Evolutionary conservation across 2,888 invertebrate genomes (phyloP).

Genomic region (Drosophila nr. fundita): DNA sequence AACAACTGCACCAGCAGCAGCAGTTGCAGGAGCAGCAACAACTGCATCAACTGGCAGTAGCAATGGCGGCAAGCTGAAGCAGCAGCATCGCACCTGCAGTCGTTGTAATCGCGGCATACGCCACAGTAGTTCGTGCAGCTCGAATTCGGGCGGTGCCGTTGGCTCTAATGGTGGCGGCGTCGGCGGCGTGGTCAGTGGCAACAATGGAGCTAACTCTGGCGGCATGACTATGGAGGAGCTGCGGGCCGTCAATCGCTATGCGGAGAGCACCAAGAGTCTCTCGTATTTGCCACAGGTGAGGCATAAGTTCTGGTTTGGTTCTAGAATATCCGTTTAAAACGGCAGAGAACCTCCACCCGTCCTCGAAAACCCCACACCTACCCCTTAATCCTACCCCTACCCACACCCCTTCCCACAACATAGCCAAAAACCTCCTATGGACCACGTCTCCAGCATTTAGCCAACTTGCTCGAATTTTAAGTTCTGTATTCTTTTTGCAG

Average conservation of each 20-base stretch:
- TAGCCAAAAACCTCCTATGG: neutral
- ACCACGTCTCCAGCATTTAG: constrained; percentile 20
- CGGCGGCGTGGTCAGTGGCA: constrained; percentile 53
- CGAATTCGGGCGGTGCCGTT: constrained; percentile 85
- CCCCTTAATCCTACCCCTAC: neutral
- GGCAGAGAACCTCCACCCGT: constrained; percentile 5
- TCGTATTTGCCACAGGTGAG: constrained; percentile 96
- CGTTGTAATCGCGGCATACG: constrained; percentile 84
- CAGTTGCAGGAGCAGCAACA: constrained; percentile 5
- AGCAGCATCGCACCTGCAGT: constrained; percentile 78
- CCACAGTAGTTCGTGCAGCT: constrained; percentile 87
- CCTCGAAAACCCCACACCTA: neutral
- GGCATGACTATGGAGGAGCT: constrained; percentile 92
- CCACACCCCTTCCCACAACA: neutral
- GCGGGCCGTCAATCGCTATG: constrained; percentile 94
- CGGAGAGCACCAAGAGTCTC: constrained; percentile 95
- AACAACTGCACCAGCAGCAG: constrained; percentile 1
- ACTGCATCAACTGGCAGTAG: constrained; percentile 20
- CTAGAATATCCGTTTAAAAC: constrained; percentile 84
- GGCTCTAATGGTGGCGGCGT: constrained; percentile 63
- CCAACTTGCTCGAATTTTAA: constrained; percentile 54
- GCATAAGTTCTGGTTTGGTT: constrained; percentile 85
- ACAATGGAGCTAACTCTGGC: constrained; percentile 82
- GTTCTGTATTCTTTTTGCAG: constrained; percentile 72
- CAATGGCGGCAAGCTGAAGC: constrained; percentile 55